Percentiles rank a stretch among this genome's conserved stretches.
These are phyloP conservation scores for Steatornis caripensis DNA, from an alignment of 2,113 vertebrate species.

Conservation along the genomic window DNA sequence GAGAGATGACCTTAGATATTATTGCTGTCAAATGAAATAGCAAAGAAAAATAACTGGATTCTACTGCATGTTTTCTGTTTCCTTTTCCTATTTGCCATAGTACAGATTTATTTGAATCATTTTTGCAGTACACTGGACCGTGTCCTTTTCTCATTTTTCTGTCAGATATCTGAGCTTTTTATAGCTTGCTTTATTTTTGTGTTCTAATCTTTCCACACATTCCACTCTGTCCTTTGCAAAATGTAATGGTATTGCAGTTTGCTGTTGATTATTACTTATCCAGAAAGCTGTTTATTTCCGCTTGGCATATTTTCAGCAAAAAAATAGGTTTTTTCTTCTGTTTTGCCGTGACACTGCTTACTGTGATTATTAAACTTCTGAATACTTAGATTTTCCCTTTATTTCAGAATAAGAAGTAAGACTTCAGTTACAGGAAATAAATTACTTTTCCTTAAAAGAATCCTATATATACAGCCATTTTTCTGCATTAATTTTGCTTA, in stretches of 20 bases:
- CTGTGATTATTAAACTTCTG: background rate
- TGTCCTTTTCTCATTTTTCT: slow-evolving; percentile 20
- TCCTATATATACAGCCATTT: background rate
- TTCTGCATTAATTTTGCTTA: background rate
- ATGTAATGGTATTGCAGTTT: slow-evolving; percentile 1
- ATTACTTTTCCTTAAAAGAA: background rate
- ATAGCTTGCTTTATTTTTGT: slow-evolving; percentile 17
- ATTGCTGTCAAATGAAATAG: background rate
- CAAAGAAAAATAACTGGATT: background rate
- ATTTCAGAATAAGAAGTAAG: background rate
- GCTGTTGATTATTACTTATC: slow-evolving; percentile 17
- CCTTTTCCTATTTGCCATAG: slow-evolving; percentile 14
- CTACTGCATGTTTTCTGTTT: background rate
- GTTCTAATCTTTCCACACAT: slow-evolving; percentile 18
- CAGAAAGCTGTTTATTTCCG: slow-evolving; percentile 22
- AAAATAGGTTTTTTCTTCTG: background rate
- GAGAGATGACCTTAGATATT: background rate
- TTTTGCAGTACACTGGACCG: background rate
- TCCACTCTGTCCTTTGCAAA: slow-evolving; percentile 35
- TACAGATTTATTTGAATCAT: slow-evolving; percentile 34
- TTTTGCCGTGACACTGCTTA: background rate
- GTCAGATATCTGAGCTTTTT: background rate
- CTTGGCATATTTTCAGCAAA: background rate
- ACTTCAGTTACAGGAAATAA: background rate
- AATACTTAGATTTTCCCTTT: background rate